phyloP scores from a whole-genome alignment of 2,888 invertebrate genomes.

The Idaea straminata region DNA sequence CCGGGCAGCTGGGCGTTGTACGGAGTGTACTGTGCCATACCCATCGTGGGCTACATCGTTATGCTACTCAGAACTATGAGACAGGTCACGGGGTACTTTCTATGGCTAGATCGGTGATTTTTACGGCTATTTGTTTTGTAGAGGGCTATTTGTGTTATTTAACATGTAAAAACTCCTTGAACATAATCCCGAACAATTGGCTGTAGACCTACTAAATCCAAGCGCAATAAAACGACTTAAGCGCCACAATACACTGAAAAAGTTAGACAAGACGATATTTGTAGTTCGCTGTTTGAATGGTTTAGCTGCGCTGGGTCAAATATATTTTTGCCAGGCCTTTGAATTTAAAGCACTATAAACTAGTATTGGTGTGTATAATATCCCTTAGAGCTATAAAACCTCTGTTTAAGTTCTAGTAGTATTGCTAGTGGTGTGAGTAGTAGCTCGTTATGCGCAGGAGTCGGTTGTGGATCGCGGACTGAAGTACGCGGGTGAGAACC shows the following conservation, averaged over 20 bases:
- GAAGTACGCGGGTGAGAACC: conserved; percentile 89
- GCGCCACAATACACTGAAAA: too few relatives aligned
- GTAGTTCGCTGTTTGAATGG: too few relatives aligned
- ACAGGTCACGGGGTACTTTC: conserved; percentile 78
- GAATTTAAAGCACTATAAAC: not conserved
- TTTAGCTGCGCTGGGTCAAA: too few relatives aligned
- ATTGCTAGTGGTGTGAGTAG: conserved; percentile 13
- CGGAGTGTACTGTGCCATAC: conserved; percentile 87
- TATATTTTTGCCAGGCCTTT: too few relatives aligned
- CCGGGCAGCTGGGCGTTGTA: conserved; percentile 91
- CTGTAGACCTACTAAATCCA: too few relatives aligned
- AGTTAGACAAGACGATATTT: too few relatives aligned
- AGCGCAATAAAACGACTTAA: too few relatives aligned
- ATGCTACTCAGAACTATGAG: conserved; percentile 83
- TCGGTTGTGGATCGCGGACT: conserved; percentile 87
- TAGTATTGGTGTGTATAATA: not conserved
- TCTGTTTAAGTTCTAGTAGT: not conserved
- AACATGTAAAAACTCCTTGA: too few relatives aligned
- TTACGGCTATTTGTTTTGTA: conserved; percentile 15
- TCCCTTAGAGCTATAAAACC: not conserved
- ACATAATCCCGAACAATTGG: not conserved
- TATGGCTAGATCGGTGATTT: conserved; percentile 10
- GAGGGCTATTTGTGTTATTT: conserved; percentile 11
- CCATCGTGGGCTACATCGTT: conserved; percentile 84
- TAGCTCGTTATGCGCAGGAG: conserved; percentile 78